Percentiles rank a stretch among this genome's conserved stretches.
Evolutionary conservation across 2,888 invertebrate genomes (phyloP).

Genomic region (Rhimphoctona megacephalus): DNA sequence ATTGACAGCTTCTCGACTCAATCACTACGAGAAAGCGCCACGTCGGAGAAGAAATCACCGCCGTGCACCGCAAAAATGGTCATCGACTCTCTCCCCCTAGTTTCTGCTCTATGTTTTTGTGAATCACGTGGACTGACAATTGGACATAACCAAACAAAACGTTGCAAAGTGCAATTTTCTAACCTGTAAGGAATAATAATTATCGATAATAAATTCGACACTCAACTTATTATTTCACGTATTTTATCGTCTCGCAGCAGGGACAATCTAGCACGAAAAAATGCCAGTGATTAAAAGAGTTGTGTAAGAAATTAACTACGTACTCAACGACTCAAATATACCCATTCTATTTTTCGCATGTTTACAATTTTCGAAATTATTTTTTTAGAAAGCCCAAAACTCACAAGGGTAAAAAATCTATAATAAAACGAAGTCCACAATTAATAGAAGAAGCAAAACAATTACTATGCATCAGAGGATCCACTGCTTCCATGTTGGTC

Average conservation of each 20-base stretch:
- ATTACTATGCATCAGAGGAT: conserved; percentile 93
- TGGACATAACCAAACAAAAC: not conserved
- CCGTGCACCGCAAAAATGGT: too few relatives aligned
- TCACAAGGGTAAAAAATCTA: conserved; percentile 93
- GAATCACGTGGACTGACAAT: not conserved
- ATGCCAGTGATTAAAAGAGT: conserved; percentile 83
- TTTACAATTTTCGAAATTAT: conserved; percentile 26
- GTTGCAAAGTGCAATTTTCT: not conserved
- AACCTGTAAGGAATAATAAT: not conserved
- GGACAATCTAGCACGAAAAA: conserved; percentile 39
- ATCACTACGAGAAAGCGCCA: too few relatives aligned
- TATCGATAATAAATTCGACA: not conserved
- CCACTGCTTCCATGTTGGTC: conserved; percentile 90
- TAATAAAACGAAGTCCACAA: conserved; percentile 94
- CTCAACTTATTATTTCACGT: not conserved
- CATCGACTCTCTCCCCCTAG: too few relatives aligned
- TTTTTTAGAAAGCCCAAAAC: conserved; percentile 94
- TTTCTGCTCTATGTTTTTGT: too few relatives aligned
- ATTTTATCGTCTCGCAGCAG: not conserved
- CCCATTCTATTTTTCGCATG: not conserved
- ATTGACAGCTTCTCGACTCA: too few relatives aligned
- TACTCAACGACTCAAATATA: conserved; percentile 27
- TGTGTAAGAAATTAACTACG: conserved; percentile 80
- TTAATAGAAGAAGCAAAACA: conserved; percentile 95
- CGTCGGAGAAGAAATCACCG: too few relatives aligned